Conservation (phyloP, 2,888 invertebrate species). For the Leptinotarsa peninsularis region DNA sequence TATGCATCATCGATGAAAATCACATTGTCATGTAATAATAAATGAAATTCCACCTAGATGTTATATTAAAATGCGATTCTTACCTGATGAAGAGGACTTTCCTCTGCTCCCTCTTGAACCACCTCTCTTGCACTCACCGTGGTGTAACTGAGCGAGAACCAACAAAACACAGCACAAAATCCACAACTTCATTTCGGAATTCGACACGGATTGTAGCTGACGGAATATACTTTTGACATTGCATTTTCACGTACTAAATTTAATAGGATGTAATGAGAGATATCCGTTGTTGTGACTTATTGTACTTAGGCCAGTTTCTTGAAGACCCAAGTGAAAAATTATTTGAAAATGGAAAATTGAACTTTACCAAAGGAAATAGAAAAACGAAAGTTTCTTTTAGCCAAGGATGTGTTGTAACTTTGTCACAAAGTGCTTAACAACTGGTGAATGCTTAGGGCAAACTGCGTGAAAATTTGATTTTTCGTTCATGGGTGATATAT, state of each 20-base stretch:
- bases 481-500: no score
- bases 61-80: not conserved
- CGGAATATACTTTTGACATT: not conserved
- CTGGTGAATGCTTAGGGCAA: no score
- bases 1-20: no score
- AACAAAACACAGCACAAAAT: conserved; percentile 40
- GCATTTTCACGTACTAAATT: conserved; percentile 2
- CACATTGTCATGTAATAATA: no score
- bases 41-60: no score
- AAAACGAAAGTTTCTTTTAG: no score
- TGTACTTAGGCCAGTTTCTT: conserved; percentile 9
- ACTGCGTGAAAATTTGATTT: no score
- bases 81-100: conserved; percentile 34
- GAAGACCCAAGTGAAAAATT: conserved; percentile 11
- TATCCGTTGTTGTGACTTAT: conserved; percentile 22
- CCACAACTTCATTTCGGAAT: conserved; percentile 38
- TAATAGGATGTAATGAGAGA: conserved; percentile 18
- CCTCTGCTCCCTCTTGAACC: conserved; percentile 28
- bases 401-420: no score
- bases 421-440: no score
- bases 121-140: conserved; percentile 36
- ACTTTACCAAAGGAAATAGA: no score
- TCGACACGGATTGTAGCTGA: not conserved
- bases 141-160: conserved; percentile 26
- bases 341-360: not conserved